Evolutionary conservation across 2,113 vertebrate species (phyloP).

Genomic region (Microtus pennsylvanicus): DNA sequence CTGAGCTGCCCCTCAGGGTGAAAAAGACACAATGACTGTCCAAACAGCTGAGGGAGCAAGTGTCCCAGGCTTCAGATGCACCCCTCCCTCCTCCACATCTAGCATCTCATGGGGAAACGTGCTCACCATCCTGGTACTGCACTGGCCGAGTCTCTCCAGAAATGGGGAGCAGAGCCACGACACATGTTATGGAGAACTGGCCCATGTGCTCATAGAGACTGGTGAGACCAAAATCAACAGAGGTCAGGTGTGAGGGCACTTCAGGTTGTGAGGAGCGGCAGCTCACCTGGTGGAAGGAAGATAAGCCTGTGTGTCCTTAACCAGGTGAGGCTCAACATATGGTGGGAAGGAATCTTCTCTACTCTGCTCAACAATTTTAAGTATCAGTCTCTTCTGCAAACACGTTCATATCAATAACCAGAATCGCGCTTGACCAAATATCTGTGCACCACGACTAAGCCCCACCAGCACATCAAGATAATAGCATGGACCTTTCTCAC

Average conservation of each 20-base stretch:
- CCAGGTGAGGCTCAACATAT: not conserved
- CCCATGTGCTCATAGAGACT: not conserved
- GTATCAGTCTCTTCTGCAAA: not conserved
- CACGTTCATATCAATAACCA: not conserved
- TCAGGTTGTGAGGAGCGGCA: not conserved
- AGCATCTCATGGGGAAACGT: not conserved
- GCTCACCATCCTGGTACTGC: not conserved
- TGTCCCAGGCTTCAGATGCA: too few relatives aligned
- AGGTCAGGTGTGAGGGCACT: not conserved
- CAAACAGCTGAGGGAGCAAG: too few relatives aligned
- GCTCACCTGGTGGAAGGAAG: not conserved
- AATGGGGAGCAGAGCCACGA: not conserved
- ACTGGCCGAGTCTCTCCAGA: too few relatives aligned
- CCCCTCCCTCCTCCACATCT: too few relatives aligned
- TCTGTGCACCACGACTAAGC: too few relatives aligned
- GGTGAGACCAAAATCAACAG: not conserved
- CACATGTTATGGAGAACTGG: rapidly evolving
- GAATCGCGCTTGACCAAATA: rapidly evolving
- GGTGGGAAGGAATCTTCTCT: not conserved
- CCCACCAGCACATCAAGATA: not conserved
- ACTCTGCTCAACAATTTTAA: not conserved
- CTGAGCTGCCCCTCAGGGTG: not conserved
- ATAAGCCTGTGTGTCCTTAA: not conserved
- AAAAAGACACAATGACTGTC: not conserved
- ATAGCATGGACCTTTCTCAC: not conserved